phyloP scores from a whole-genome alignment of 2,888 invertebrate genomes.

The Mallateleia sp. region DNA sequence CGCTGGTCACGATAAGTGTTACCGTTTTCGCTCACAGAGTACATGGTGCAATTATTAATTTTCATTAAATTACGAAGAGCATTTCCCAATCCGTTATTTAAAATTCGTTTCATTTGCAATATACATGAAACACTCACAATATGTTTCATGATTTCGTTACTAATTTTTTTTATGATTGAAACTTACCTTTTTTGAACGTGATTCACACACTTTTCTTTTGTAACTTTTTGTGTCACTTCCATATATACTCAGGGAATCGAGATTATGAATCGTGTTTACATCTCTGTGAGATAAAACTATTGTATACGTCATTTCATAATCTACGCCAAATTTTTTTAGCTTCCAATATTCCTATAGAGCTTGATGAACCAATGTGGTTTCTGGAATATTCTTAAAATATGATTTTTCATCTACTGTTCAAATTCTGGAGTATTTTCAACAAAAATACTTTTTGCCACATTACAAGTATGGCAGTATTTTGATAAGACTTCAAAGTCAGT shows the following conservation, averaged over 20 bases:
- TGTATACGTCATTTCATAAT: constrained; percentile 9
- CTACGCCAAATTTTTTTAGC: constrained; percentile 25
- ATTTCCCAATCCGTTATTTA: constrained; percentile 16
- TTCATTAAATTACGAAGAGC: constrained; percentile 27
- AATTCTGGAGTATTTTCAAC: no score
- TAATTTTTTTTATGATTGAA: not conserved
- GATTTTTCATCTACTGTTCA: no score
- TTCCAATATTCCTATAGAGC: constrained; percentile 17
- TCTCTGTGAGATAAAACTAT: constrained; percentile 8
- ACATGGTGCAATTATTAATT: not conserved
- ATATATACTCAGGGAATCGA: constrained; percentile 5
- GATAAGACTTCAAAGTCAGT: no score
- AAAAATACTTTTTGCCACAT: no score
- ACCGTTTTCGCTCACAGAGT: no score
- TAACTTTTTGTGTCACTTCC: constrained; percentile 3
- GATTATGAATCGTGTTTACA: constrained; percentile 1
- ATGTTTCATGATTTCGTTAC: not conserved
- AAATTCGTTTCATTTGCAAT: no score
- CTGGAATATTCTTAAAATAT: no score
- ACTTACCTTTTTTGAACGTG: constrained; percentile 26
- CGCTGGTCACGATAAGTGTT: no score
- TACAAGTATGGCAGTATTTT: no score
- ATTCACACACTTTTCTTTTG: constrained; percentile 10
- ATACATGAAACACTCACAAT: no score
- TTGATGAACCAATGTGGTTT: constrained; percentile 35